Base-by-base conservation (phyloP, 2,113 vertebrate species). In the Leptosomus discolor region DNA sequence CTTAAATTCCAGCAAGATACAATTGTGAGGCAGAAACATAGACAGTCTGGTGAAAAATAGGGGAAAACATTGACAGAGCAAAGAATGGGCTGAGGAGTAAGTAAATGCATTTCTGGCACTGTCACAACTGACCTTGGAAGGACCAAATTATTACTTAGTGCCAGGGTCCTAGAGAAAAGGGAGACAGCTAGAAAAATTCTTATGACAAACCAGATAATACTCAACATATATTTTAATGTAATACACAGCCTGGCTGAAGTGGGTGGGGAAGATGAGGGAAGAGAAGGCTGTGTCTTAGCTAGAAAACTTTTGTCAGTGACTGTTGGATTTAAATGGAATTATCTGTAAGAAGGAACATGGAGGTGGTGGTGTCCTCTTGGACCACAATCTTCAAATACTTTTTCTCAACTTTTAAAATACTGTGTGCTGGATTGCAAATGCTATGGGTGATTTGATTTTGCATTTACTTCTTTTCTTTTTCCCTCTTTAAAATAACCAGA, bases 401-500 rank as follows among this genome's bases (percentile, higher is more conserved):
- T 58, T 54, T 17, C 23, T 54, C 45, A 56, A 4, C 58, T 77
- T 80, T 61, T 39, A 63, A 87, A 74, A n/a, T 60, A 13, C 0
- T 32, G 5, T 17, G 16, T 34, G 29, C 21, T 32, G 6, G 30
- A 39, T 26, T 57, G 46, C n/a, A 82, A 71, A 61, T 15, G 24
- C 48, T 48, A 5, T 3, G 18, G 60, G 15, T 11, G 1, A 32
- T 84, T 20, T 41, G 11, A 15, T 53, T 60, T 8, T 17, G 27
- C 26, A 11, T 19, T 77, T 18, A 39, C 37, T 60, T 29, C 10
- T 41, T 56, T 60, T 23, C 1, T 32, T 53, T 63, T 67, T 32
- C 15, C 5, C 15, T 82, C 34, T 88, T 53, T 15, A 53, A 53
- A 27, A 48, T 21, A 17, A 6, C 46, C 88, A 99, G 99, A 98